phyloP scores from a whole-genome alignment of 1,140 invertebrate species.

The Papilio helenus region DNA sequence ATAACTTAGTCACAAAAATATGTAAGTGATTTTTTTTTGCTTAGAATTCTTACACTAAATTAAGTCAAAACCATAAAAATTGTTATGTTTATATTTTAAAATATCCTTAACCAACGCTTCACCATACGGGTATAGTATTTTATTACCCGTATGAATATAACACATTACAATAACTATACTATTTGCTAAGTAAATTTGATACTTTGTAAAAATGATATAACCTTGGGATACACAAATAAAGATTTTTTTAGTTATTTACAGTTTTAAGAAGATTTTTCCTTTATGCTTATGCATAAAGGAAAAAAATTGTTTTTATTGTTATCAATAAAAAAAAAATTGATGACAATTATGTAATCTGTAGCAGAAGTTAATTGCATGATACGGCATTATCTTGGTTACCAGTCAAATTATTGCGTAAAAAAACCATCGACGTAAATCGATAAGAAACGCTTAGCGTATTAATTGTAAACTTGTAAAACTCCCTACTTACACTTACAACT shows the following conservation, averaged over 20 bases:
- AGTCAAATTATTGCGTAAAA: neutral
- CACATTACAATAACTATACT: neutral
- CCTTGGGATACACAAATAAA: neutral
- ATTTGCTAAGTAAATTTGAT: neutral
- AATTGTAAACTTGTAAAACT: neutral
- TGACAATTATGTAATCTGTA: neutral
- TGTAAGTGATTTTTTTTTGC: no score
- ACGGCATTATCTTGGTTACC: neutral
- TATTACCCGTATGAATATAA: conserved; percentile 20
- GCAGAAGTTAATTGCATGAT: neutral
- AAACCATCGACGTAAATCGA: neutral
- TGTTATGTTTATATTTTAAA: neutral
- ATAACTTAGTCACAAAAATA: no score
- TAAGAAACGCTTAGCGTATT: neutral
- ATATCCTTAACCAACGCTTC: neutral
- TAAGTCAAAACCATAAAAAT: no score
- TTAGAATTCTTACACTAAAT: no score
- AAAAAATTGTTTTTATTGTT: no score
- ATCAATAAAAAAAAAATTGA: no score
- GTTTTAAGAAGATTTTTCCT: no score
- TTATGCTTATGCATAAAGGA: no score
- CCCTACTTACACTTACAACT: no score
- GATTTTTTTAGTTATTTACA: neutral
- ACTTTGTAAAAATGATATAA: neutral
- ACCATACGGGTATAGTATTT: neutral